Evolutionary conservation across 1,140 invertebrate genomes (phyloP), one percentile per base, ranked within the genome.

Genomic region (Rhagoletis zephyria): DNA sequence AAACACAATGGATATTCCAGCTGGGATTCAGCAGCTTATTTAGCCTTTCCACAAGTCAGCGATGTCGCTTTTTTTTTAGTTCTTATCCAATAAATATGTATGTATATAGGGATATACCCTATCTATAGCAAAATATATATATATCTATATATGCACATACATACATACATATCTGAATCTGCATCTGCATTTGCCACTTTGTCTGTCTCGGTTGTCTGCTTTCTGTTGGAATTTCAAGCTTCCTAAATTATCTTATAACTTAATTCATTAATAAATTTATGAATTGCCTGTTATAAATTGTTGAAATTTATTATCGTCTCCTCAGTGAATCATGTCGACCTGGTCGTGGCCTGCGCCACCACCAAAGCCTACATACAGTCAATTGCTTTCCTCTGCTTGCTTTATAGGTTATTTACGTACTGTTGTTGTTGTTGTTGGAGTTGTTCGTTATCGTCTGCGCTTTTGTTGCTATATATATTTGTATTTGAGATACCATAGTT

Each of bases 191-290:
- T 45, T 88, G 60, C 60, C 56, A 85, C 59, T 74, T 60, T 64
- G 85, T 88, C 63, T 67, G 85, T 87, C 14, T 86, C 64, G n/a
- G 60, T 85, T 48, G 87, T 65, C 48, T 56, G 42, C 19, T 59
- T 70, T 51, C 65, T 87, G 56, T 30, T 70, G 56, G 45, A 48
- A 42, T 59, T 61, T 87, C 86, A 61, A 56, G 42, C 74, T 85
- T 67, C 70, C 64, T 89, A 91, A 91, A 91, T 91, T 91, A 92
- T 90, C 90, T 92, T 91, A 91, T 91, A 91, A 91, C 91, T 91
- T 91, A 91, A 91, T 91, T 91, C 91, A 91, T 91, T 91, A 91
- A 92, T 91, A 91, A 91, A 91, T 91, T 91, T 91, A 91, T 91
- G 90, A 92, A 91, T 91, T 90, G 89, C 87, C 89, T 87, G 91